Base-by-base conservation (phyloP, 2,888 invertebrate species). In the Dorcus hopei region DNA sequence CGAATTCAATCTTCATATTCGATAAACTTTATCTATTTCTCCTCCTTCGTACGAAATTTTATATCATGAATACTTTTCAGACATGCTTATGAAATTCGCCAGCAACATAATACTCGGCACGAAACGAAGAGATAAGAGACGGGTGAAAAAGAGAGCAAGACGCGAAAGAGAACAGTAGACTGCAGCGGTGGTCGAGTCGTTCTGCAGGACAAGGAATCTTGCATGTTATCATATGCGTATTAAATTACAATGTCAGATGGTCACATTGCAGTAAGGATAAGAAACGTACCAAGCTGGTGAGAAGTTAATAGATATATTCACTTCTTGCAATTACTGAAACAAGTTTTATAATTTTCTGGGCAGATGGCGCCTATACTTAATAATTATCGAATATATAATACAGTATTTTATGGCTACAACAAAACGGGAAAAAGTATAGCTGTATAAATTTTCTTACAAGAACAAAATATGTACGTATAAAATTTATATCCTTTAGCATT, bases 1-100 rank as follows among this genome's bases (percentile, higher is more conserved):
- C 50, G 54, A 52, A 61, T 61, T 58, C 56, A 61, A 56, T 61
- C 58, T 59, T 59, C 48, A 56, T 59, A 56, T 58, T 58, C 50
- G 48, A 54, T 56, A 52, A 56, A 59, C 14, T 59, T 59, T 52
- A 52, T 59, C 51, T 50, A 51, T 56, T 40, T 50, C 45, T 16
- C 45, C 42, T 42, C 42, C 19, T 45, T 16, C 45, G 45, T 16
- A 9, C 45, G 45, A 45, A 45, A 45, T 19, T 45, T 42, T 45
- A 45, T 45, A 45, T 45, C 45, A 23, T 19, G 45, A 45, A 45
- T 45, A 11, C 14, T 45, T 11, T 45, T 45, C 45, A 45, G 14
- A 19, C 45, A 45, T 42, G 42, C 42, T 42, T 42, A 16, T 42
- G 42, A 42, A 42, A 42, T 42, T 11, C 42, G 23, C 14, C 23